Percentiles rank a stretch among this genome's conserved stretches.
Conservation (phyloP, 1,140 invertebrate genomes). For the Catajapyx aquilonaris region DNA sequence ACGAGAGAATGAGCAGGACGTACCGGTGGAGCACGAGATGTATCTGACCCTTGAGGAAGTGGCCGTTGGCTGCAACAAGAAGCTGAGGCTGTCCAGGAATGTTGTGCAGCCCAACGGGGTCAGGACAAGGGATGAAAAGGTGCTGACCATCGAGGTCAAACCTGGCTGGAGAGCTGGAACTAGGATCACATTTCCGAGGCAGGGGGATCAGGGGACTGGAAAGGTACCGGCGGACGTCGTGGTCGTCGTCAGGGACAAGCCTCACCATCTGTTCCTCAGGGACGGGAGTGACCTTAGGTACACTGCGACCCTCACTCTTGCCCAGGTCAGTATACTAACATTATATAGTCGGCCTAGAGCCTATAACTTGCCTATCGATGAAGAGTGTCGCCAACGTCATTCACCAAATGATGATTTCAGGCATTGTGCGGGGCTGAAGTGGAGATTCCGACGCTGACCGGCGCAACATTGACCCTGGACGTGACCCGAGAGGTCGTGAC, state of each 20-base stretch:
- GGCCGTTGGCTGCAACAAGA: conserved; percentile 83
- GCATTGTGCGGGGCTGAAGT: too few relatives aligned
- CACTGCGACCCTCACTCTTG: conserved; percentile 70
- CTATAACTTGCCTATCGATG: too few relatives aligned
- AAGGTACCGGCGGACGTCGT: conserved; percentile 98
- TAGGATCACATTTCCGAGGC: conserved; percentile 95
- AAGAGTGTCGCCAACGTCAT: too few relatives aligned
- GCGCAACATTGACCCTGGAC: too few relatives aligned
- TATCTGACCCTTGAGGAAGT: conserved; percentile 86
- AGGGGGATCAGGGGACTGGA: conserved; percentile 88
- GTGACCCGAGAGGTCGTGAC: too few relatives aligned
- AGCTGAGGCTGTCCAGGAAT: conserved; percentile 96
- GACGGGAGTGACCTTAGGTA: conserved; percentile 90
- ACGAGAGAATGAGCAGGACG: conserved; percentile 59
- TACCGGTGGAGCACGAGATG: conserved; percentile 90
- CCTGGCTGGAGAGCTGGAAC: conserved; percentile 99
- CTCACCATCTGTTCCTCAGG: conserved; percentile 78
- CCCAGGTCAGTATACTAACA: conserved; percentile 65
- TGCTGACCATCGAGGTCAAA: conserved; percentile 93
- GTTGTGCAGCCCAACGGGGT: conserved; percentile 69
- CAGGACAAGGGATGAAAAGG: conserved; percentile 83
- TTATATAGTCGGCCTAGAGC: too few relatives aligned
- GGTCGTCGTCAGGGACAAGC: conserved; percentile 95
- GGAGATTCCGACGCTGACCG: too few relatives aligned
- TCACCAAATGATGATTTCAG: too few relatives aligned